Percentiles rank a stretch among this genome's conserved stretches.
Evolutionary conservation across 64 coral and sea anemone species (phyloP).

Genomic region (Porites lutea): DNA sequence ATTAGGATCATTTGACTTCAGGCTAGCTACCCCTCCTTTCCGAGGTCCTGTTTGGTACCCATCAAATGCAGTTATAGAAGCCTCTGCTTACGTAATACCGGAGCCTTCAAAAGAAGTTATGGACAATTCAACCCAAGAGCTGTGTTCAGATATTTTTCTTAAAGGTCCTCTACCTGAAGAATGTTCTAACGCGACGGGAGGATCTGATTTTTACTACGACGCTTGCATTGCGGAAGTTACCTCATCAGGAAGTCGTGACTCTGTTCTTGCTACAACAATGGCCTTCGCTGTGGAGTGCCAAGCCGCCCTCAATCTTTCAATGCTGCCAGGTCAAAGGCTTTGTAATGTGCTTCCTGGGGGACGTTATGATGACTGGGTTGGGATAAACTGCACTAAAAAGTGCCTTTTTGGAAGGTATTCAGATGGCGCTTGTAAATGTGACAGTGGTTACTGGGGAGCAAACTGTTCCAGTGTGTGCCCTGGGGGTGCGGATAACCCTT

Average conservation of each 20-base stretch:
- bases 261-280: constrained; percentile 69
- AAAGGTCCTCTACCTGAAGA: constrained; percentile 61
- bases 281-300: constrained; percentile 85
- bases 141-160: constrained; percentile 85
- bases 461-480: constrained; percentile 89
- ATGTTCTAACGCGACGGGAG: constrained; percentile 71
- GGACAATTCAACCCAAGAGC: constrained; percentile 43
- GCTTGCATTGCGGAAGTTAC: constrained; percentile 85
- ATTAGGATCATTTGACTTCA: constrained; percentile 67
- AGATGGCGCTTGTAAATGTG: constrained; percentile 68
- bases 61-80: constrained; percentile 74
- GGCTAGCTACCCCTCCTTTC: constrained; percentile 78
- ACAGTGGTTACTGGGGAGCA: constrained; percentile 92
- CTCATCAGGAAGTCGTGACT: constrained; percentile 47
- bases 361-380: constrained; percentile 82
- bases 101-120: constrained; percentile 46
- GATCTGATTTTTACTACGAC: constrained; percentile 80
- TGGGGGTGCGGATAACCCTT: constrained; percentile 88
- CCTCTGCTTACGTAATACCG: constrained; percentile 7
- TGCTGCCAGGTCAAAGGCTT: constrained; percentile 78
- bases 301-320: constrained; percentile 75
- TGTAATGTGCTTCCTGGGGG: constrained; percentile 78
- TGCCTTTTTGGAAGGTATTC: constrained; percentile 75
- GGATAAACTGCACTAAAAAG: constrained; percentile 61
- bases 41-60: constrained; percentile 79